Conservation (phyloP, 1,140 invertebrate species). For the Tenebrio molitor region DNA sequence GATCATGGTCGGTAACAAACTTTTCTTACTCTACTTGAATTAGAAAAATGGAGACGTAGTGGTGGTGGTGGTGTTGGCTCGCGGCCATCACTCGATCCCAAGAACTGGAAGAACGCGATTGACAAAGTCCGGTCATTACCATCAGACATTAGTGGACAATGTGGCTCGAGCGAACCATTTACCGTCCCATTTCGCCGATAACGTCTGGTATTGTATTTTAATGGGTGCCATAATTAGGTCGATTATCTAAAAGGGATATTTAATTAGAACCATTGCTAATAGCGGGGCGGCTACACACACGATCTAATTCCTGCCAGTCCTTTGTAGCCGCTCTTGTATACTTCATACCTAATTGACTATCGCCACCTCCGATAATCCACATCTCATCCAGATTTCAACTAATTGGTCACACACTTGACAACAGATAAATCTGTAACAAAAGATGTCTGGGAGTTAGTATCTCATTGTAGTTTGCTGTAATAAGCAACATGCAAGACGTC, state of each 20-base stretch:
- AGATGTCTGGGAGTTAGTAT: too few species aligned
- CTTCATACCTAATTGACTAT: conserved; percentile 4
- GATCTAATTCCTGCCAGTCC: conserved; percentile 22
- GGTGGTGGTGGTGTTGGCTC: neutral
- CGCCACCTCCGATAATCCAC: too few species aligned
- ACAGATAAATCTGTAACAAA: too few species aligned
- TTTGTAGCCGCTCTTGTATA: conserved; percentile 20
- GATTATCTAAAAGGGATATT: conserved; percentile 43
- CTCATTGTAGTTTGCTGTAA: too few species aligned
- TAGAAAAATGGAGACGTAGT: conserved; percentile 12
- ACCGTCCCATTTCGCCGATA: conserved; percentile 18
- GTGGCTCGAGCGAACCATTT: conserved; percentile 17
- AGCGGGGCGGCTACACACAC: neutral
- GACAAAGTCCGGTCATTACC: conserved; percentile 13
- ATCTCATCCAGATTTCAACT: too few species aligned
- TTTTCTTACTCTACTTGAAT: conserved; percentile 3
- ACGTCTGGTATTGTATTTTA: conserved; percentile 33
- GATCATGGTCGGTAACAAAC: too few species aligned
- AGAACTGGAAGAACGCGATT: conserved; percentile 7
- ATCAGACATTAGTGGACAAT: conserved; percentile 17
- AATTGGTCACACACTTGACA: too few species aligned
- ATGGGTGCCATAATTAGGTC: conserved; percentile 40
- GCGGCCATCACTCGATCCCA: conserved; percentile 17
- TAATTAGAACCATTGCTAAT: conserved; percentile 42
- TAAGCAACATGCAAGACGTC: too few species aligned